Evolutionary conservation across 2,113 vertebrate species (phyloP).

Genomic region (Crotophaga sulcirostris): DNA sequence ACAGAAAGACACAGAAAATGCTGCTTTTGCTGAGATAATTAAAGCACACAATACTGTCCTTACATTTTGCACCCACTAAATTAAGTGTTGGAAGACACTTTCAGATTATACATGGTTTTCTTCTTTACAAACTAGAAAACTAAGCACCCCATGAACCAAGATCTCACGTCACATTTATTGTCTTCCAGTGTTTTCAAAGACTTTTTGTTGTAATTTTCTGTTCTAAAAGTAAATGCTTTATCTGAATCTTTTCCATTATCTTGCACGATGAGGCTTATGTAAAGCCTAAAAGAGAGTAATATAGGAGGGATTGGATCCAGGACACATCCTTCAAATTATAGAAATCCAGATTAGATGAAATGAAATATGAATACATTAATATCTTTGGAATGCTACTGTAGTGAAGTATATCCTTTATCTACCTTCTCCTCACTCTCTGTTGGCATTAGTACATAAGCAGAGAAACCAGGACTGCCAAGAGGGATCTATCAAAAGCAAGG

Average conservation of each 20-base stretch:
- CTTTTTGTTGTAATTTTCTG: background rate
- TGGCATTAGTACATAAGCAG: background rate
- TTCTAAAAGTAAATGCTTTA: background rate
- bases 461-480: background rate
- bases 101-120: background rate
- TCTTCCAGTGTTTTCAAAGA: background rate
- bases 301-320: background rate
- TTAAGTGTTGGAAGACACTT: background rate
- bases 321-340: background rate
- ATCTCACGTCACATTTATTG: background rate
- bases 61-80: background rate
- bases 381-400: background rate
- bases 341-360: background rate
- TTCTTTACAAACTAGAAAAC: background rate
- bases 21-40: background rate
- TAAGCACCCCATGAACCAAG: background rate
- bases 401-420: background rate
- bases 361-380: too few species aligned
- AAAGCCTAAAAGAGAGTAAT: background rate
- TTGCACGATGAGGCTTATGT: background rate
- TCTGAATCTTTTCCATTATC: background rate
- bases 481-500: too few species aligned
- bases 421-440: accelerated
- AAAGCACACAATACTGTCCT: background rate
- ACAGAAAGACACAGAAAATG: background rate